Evolutionary conservation across 2,797 vertebrate genomes (phyloP).

Genomic region (Rhincodon typus): DNA sequence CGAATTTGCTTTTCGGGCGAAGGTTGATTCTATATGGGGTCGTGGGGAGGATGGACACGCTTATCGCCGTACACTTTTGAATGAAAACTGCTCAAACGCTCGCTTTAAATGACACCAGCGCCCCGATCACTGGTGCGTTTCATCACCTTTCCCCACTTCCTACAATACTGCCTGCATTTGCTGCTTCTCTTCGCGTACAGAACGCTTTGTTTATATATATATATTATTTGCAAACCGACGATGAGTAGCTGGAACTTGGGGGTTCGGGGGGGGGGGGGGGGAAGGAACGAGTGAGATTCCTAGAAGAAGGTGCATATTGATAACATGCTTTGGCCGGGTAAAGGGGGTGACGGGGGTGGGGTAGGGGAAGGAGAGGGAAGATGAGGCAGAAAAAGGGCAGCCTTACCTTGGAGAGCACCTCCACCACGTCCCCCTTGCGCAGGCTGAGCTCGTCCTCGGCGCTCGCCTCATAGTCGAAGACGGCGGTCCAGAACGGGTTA

Average conservation of each 20-base stretch:
- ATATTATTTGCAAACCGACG: neutral
- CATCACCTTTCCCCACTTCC: neutral
- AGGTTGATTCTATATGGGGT: neutral
- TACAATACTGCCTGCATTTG: neutral
- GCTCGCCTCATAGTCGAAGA: conserved; percentile 92
- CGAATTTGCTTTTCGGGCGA: neutral
- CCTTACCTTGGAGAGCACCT: conserved; percentile 73
- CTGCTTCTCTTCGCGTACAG: too few relatives aligned
- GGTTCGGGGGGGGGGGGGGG: too few relatives aligned
- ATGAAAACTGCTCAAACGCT: neutral
- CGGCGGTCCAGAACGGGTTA: conserved; percentile 76
- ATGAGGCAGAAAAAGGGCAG: neutral
- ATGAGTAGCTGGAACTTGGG: too few relatives aligned
- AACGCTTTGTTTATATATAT: neutral
- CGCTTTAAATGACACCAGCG: neutral
- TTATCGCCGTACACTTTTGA: neutral
- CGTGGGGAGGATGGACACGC: neutral
- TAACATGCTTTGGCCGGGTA: too few relatives aligned
- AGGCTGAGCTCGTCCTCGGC: conserved; percentile 93
- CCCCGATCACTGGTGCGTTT: neutral
- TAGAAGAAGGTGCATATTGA: neutral
- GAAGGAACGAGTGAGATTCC: neutral
- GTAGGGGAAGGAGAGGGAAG: too few relatives aligned
- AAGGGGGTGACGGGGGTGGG: too few relatives aligned
- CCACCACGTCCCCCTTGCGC: conserved; percentile 80